These are phyloP conservation scores for Craniophora ligustri DNA, from an alignment of 2,888 invertebrate species.

Conservation along the genomic window DNA sequence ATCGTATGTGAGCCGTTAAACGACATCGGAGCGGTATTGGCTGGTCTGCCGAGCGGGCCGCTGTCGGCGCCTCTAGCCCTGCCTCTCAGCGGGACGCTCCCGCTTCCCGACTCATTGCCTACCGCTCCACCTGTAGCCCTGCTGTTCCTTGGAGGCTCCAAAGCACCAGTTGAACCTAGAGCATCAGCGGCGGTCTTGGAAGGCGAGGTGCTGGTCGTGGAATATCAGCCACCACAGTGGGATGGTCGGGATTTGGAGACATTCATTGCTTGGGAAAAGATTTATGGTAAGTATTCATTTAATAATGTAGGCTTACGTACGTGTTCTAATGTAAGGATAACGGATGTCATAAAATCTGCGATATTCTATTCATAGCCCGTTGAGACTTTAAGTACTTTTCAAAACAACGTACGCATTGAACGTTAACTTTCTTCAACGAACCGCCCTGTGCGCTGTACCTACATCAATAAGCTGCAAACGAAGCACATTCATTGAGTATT, in stretches of 20 bases:
- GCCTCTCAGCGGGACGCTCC: slow-evolving; percentile 70
- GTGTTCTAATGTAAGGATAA: slow-evolving; percentile 12
- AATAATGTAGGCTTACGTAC: slow-evolving; percentile 2
- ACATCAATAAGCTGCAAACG: slow-evolving; percentile 65
- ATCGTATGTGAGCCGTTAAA: slow-evolving; percentile 80
- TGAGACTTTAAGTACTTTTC: slow-evolving; percentile 1
- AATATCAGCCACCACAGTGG: slow-evolving; percentile 87
- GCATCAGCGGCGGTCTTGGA: slow-evolving; percentile 88
- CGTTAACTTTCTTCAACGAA: slow-evolving; percentile 43
- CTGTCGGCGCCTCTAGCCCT: slow-evolving; percentile 72
- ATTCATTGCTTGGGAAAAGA: slow-evolving; percentile 85
- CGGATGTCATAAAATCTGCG: slow-evolving; percentile 17
- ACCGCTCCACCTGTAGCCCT: slow-evolving; percentile 78
- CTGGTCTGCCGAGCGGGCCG: slow-evolving; percentile 79
- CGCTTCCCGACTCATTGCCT: slow-evolving; percentile 67
- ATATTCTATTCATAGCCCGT: slow-evolving; percentile 15
- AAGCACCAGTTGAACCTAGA: slow-evolving; percentile 89
- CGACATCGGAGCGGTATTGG: slow-evolving; percentile 79
- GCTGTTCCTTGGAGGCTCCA: slow-evolving; percentile 89
- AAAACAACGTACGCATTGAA: slow-evolving; percentile 23
- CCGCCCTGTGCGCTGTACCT: slow-evolving; percentile 17
- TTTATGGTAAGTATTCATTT: slow-evolving; percentile 74
- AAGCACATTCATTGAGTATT: slow-evolving; percentile 74
- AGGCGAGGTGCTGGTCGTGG: slow-evolving; percentile 90
- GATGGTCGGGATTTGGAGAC: slow-evolving; percentile 86